Base-by-base conservation (phyloP, 1,140 invertebrate genomes). In the Bombus cullumanus region DNA sequence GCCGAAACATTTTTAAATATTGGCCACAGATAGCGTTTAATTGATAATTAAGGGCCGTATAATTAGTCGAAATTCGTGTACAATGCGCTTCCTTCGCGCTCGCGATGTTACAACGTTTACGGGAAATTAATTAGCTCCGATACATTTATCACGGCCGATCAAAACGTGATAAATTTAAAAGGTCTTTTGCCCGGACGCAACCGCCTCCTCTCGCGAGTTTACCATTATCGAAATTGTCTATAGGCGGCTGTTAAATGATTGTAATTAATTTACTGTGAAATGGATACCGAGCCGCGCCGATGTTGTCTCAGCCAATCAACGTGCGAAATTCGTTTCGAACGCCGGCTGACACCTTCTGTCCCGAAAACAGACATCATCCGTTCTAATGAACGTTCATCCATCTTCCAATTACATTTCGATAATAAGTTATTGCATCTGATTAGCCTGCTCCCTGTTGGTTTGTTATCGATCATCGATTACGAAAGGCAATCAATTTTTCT, bases 181-280 rank as follows among this genome's bases (percentile, higher is more conserved):
- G 84, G 80, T 75, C 86, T 86, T 34, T 78, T 71, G 83, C 37
- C 83, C 25, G 37, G 47, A 71, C 74, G 28, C 15, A 6, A 18
- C 68, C 25, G 47, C 83, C 66, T 59, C 62, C 64, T 83, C 66
- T 2, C 73, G 62, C 22, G 64, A 81, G 71, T 89, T 88, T 82
- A 88, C 85, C 88, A 86, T 89, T 89, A 89, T 89, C 87, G 84
- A 89, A 89, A 89, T 89, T 89, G 86, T 83, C 77, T 86, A 83
- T 83, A 82, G 84, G 80, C 47, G 79, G 66, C 68, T 53, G 53
- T 15, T 39, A 71, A 84, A 84, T 57, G 53, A 84, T 84, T 84
- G 66, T 84, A 72, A 84, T 84, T 84, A 80, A 84, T 84, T 84
- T 69, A 59, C 66, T n/a, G 39, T 43, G 76, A 37, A 47, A 80